Evolutionary conservation across 2,797 vertebrate genomes (phyloP).

Genomic region (Acrossocheilus wenchowensis): DNA sequence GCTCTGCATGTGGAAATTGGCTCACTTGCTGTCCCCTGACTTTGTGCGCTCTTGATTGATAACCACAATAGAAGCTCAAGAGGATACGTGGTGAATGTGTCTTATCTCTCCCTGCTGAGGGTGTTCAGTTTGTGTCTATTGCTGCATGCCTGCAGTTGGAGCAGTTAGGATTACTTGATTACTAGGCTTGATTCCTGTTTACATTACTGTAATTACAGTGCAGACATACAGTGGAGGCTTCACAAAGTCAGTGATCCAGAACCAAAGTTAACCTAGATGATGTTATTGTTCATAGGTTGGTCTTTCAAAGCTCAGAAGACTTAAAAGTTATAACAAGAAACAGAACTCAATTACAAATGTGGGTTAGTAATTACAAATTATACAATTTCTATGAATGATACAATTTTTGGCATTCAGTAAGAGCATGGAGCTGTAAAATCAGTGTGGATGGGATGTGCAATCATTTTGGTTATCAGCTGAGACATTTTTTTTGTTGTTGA

Average conservation of each 20-base stretch:
- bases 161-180: slow-evolving; percentile 42
- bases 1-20: slow-evolving; percentile 54
- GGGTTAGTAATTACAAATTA: too few relatives aligned
- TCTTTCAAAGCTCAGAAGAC: not conserved
- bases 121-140: slow-evolving; percentile 23
- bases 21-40: slow-evolving; percentile 56
- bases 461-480: not conserved
- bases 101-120: slow-evolving; percentile 35
- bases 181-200: slow-evolving; percentile 14
- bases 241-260: not conserved
- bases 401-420: not conserved
- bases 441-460: not conserved
- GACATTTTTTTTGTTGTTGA: not conserved
- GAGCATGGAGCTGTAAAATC: not conserved
- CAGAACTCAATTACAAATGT: not conserved
- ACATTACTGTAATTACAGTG: not conserved
- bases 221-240: not conserved
- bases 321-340: not conserved
- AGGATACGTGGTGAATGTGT: slow-evolving; percentile 47
- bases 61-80: slow-evolving; percentile 61
- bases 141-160: slow-evolving; percentile 10
- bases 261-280: not conserved
- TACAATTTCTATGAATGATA: not conserved
- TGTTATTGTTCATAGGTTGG: not conserved
- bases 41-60: slow-evolving; percentile 61